Evolutionary conservation across 2,888 invertebrate species (phyloP).

Genomic region (Megaustenia siamemsis): DNA sequence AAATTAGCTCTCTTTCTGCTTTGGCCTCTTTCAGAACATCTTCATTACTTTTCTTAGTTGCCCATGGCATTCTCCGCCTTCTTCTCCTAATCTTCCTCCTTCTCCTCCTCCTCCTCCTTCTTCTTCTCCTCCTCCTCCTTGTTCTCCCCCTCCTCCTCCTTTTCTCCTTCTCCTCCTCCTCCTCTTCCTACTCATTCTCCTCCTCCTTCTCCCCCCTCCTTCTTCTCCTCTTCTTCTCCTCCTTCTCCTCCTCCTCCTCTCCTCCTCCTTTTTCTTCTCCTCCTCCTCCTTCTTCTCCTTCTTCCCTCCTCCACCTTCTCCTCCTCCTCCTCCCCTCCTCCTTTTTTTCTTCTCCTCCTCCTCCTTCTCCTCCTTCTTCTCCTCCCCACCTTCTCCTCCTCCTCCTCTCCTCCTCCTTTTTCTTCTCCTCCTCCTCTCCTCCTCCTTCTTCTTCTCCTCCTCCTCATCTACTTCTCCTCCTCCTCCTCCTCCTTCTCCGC

Average conservation of each 20-base stretch:
- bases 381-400: too few relatives aligned
- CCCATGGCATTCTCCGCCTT: too few relatives aligned
- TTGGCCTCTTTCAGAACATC: too few relatives aligned
- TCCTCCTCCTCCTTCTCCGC: too few relatives aligned
- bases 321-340: too few relatives aligned
- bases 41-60: too few relatives aligned
- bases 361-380: too few relatives aligned
- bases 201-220: background rate
- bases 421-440: background rate
- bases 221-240: background rate
- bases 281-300: constrained; percentile 6
- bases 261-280: constrained; percentile 1
- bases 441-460: too few relatives aligned
- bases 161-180: background rate
- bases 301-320: background rate
- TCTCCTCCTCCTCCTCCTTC: constrained; percentile 18
- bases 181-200: background rate
- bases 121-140: constrained; percentile 22
- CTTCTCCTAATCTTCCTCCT: too few relatives aligned
- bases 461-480: too few relatives aligned
- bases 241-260: too few relatives aligned
- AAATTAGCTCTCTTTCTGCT: too few relatives aligned
- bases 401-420: background rate
- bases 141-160: background rate
- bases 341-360: constrained; percentile 10